Conservation (phyloP, 2,888 invertebrate species). For the Erpobdella octoculata region DNA sequence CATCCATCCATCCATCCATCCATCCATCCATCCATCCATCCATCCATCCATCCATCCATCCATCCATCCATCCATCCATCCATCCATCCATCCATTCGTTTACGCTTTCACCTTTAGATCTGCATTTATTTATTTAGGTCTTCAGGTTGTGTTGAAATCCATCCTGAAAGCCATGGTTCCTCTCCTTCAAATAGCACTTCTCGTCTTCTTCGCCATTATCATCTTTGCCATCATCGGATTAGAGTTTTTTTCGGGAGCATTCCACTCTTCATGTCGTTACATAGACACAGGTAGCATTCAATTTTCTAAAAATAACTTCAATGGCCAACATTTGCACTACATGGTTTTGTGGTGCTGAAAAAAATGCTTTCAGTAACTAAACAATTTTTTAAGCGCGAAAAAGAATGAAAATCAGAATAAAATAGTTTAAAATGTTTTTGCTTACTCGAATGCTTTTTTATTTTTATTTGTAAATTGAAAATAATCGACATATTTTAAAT, state of each 20-base stretch:
- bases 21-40: too few relatives aligned
- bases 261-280: conserved; percentile 83
- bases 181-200: conserved; percentile 94
- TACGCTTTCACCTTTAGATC: too few relatives aligned
- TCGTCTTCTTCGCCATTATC: conserved; percentile 99
- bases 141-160: conserved; percentile 99
- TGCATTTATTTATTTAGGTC: conserved; percentile 73
- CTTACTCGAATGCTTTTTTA: neutral
- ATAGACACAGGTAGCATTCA: conserved; percentile 31
- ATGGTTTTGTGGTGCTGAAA: too few relatives aligned
- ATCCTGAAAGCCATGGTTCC: conserved; percentile 99
- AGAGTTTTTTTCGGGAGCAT: conserved; percentile 98
- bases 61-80: too few relatives aligned
- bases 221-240: conserved; percentile 81
- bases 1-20: too few relatives aligned
- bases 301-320: neutral
- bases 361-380: too few relatives aligned
- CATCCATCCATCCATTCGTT: too few relatives aligned
- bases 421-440: too few relatives aligned
- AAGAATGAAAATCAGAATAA: too few relatives aligned
- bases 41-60: too few relatives aligned
- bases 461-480: neutral
- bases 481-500: neutral
- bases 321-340: too few relatives aligned
- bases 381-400: too few relatives aligned